phyloP scores from a whole-genome alignment of 2,888 invertebrate genomes.

The Didymodactylos carnosus region DNA sequence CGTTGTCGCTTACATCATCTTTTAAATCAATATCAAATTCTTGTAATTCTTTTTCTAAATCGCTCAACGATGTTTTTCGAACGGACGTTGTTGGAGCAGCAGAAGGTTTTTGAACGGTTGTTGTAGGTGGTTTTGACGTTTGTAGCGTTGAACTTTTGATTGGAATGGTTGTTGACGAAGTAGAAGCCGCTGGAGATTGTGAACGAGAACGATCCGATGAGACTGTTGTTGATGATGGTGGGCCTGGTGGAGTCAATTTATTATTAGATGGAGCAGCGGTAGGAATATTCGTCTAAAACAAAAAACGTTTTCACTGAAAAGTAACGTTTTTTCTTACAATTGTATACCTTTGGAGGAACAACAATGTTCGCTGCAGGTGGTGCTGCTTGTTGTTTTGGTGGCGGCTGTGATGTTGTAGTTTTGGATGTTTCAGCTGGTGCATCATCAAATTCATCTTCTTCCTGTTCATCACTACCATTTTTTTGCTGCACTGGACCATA shows the following conservation, averaged over 20 bases:
- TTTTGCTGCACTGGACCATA: slow-evolving; percentile 21
- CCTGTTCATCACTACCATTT: background rate
- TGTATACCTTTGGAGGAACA: too few relatives aligned
- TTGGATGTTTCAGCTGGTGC: background rate
- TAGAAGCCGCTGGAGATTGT: background rate
- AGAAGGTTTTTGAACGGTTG: background rate
- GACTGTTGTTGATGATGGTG: background rate
- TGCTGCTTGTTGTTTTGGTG: background rate
- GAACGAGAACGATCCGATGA: background rate
- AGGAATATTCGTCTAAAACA: background rate
- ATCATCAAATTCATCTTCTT: background rate
- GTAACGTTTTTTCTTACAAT: too few relatives aligned
- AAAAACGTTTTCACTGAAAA: too few relatives aligned
- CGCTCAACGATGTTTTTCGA: background rate
- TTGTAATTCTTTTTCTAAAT: background rate
- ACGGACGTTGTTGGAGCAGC: background rate
- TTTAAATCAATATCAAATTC: background rate
- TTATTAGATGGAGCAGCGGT: background rate
- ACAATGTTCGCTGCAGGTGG: background rate
- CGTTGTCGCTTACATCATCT: background rate
- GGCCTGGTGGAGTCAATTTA: background rate
- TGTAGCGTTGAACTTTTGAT: too few relatives aligned
- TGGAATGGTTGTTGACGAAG: background rate
- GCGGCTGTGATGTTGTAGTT: background rate
- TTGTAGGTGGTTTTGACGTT: background rate